Conservation (phyloP, 2,797 vertebrate species). For the Lacerta viridis region DNA sequence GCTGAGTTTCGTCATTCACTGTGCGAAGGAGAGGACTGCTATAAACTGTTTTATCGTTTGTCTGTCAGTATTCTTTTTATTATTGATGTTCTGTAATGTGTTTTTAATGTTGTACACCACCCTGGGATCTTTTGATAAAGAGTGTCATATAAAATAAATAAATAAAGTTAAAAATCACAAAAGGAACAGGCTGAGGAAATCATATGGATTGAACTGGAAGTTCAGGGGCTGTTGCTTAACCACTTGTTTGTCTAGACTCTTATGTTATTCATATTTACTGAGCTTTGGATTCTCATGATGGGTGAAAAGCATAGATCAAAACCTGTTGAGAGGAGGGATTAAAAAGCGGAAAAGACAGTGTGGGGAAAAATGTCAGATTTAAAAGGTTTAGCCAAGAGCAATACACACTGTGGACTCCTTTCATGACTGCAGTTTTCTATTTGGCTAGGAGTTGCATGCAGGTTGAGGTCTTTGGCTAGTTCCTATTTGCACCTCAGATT, state of each 20-base stretch:
- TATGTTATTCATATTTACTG: constrained; percentile 1
- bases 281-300: not conserved
- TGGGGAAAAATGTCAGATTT: not conserved
- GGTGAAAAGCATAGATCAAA: constrained; percentile 30
- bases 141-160: too few relatives aligned
- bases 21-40: too few relatives aligned
- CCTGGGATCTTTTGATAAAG: too few relatives aligned
- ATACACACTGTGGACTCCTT: not conserved
- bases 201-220: not conserved
- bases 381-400: constrained; percentile 11
- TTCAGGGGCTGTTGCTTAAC: constrained; percentile 9
- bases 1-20: too few relatives aligned
- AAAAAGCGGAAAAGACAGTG: not conserved
- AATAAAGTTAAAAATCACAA: not conserved
- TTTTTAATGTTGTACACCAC: too few relatives aligned
- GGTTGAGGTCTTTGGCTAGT: not conserved
- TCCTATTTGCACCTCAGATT: not conserved
- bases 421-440: not conserved
- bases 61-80: too few relatives aligned
- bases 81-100: too few relatives aligned
- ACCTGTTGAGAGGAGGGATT: constrained; percentile 2
- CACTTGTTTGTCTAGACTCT: constrained; percentile 11
- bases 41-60: too few relatives aligned
- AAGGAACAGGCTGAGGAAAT: constrained; percentile 5
- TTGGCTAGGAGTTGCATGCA: not conserved